A percentile compares a stretch with the other conserved stretches of the same genome.
These are phyloP conservation scores for Pantherophis vulpinus DNA, from an alignment of 2,797 vertebrate species.

Conservation along the genomic window DNA sequence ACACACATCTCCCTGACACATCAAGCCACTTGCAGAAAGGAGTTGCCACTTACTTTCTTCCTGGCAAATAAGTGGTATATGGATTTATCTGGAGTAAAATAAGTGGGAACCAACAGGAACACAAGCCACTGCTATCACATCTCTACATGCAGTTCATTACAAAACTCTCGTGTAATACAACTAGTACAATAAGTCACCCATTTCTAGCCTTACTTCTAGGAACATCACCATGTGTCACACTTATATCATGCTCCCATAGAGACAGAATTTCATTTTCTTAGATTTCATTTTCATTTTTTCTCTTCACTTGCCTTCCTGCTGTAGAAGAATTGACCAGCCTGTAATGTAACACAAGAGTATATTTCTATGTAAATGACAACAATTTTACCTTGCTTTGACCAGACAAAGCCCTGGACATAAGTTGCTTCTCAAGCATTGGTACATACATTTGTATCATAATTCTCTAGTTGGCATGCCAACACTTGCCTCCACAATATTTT, in stretches of 20 bases:
- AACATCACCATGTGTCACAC: background rate
- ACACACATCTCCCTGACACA: background rate
- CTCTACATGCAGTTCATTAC: background rate
- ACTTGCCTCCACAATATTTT: background rate
- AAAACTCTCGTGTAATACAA: background rate
- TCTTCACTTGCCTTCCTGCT: background rate
- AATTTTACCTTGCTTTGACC: background rate
- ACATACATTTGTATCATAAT: background rate
- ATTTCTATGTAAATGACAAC: background rate
- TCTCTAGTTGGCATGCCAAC: background rate
- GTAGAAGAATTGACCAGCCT: background rate
- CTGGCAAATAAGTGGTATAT: background rate
- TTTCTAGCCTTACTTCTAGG: background rate
- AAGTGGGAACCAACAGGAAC: background rate
- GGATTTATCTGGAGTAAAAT: background rate
- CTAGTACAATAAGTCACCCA: background rate
- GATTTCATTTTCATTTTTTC: background rate
- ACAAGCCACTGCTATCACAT: background rate
- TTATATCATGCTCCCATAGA: background rate
- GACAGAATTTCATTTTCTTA: background rate
- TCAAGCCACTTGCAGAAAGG: background rate
- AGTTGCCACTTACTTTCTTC: background rate
- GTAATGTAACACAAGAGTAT: background rate
- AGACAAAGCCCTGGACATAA: background rate
- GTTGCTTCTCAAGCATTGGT: background rate